Percentiles rank a stretch among this genome's conserved stretches.
These are phyloP conservation scores for Cepphus grylle DNA, from an alignment of 2,113 vertebrate genomes.

Conservation along the genomic window DNA sequence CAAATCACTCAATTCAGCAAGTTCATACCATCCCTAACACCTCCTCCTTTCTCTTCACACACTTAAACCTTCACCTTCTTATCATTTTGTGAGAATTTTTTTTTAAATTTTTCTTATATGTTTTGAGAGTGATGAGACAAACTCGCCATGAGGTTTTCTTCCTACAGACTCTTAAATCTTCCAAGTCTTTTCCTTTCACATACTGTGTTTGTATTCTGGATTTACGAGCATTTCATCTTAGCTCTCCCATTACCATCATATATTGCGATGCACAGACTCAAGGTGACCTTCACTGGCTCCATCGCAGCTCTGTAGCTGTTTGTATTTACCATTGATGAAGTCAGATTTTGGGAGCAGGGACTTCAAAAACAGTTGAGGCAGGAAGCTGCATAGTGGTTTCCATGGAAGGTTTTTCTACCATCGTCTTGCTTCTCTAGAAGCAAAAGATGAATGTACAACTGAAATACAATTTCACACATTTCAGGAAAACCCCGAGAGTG, in stretches of 20 bases:
- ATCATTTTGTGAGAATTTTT: background rate
- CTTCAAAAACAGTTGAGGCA: background rate
- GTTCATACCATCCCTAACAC: background rate
- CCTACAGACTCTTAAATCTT: background rate
- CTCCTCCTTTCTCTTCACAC: background rate
- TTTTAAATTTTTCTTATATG: background rate
- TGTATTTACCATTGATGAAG: background rate
- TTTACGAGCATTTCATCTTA: background rate
- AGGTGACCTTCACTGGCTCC: background rate
- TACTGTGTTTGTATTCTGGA: background rate
- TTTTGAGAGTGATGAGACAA: background rate
- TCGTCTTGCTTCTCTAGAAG: background rate
- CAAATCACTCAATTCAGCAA: background rate
- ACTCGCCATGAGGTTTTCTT: background rate
- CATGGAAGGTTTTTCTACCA: background rate
- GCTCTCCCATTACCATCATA: background rate
- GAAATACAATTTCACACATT: background rate
- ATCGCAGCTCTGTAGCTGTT: background rate
- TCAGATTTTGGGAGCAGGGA: background rate
- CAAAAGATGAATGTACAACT: background rate
- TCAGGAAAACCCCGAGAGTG: background rate
- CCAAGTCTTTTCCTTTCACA: background rate
- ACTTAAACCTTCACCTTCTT: background rate
- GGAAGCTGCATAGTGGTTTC: background rate
- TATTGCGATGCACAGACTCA: background rate